Percentiles rank a stretch among this genome's conserved stretches.
phyloP scores from a whole-genome alignment of 1,140 invertebrate species.

The Eriosoma lanigerum region DNA sequence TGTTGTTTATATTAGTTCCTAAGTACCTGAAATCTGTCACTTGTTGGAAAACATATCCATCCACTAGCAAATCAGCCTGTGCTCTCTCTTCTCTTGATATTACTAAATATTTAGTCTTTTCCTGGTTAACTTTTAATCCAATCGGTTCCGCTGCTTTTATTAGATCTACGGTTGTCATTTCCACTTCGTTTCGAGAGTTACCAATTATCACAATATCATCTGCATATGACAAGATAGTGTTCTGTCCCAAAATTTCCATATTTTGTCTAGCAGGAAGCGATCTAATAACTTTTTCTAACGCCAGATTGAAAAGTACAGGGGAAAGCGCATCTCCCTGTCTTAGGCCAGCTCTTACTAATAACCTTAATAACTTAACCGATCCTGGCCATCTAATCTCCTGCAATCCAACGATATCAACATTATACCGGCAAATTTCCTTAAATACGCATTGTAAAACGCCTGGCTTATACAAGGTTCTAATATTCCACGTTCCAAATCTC shows the following conservation, averaged over 20 bases:
- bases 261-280: not conserved
- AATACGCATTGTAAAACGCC: not conserved
- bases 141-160: not conserved
- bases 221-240: constrained; percentile 49
- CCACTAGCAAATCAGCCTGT: no score
- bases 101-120: no score
- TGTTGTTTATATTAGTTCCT: no score
- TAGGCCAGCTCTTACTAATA: constrained; percentile 17
- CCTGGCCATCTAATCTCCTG: no score
- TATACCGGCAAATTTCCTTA: not conserved
- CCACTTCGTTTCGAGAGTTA: not conserved
- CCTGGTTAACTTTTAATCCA: constrained; percentile 1
- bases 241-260: constrained; percentile 23
- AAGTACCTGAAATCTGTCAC: no score
- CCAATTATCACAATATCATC: constrained; percentile 44
- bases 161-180: not conserved
- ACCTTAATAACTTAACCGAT: no score
- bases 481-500: no score
- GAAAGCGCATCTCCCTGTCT: constrained; percentile 49
- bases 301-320: constrained; percentile 51
- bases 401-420: not conserved
- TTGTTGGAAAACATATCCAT: no score
- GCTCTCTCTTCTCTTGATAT: no score
- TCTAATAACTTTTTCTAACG: constrained; percentile 54
- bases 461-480: not conserved